Percentiles rank a stretch among this genome's conserved stretches.
These are phyloP conservation scores for Tipula lateralis DNA, from an alignment of 2,888 invertebrate genomes.

Conservation along the genomic window DNA sequence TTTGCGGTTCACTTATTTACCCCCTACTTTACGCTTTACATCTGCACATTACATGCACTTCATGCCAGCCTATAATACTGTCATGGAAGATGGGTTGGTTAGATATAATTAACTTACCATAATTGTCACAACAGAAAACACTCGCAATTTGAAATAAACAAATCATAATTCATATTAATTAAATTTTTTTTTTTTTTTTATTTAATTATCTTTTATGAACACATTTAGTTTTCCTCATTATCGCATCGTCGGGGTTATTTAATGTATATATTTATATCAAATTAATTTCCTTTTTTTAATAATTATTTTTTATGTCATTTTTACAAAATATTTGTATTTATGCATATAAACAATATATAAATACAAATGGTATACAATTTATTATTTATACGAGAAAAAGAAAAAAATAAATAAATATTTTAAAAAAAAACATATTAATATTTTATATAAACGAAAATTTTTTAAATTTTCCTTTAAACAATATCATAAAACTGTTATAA, in stretches of 20 bases:
- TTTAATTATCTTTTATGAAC: conserved; percentile 19
- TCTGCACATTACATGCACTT: too few relatives aligned
- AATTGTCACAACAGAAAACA: too few relatives aligned
- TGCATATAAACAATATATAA: not conserved
- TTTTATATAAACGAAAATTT: not conserved
- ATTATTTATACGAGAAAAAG: not conserved
- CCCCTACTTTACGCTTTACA: too few relatives aligned
- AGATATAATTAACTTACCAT: too few relatives aligned
- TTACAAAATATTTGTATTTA: not conserved
- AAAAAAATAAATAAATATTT: not conserved
- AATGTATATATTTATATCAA: not conserved
- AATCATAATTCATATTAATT: not conserved
- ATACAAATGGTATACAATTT: not conserved
- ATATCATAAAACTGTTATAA: not conserved
- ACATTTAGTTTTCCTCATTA: conserved; percentile 24
- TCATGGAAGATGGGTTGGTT: too few relatives aligned
- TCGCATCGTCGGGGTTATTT: not conserved
- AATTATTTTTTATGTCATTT: not conserved
- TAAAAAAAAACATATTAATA: not conserved
- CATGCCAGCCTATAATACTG: too few relatives aligned
- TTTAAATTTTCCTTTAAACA: not conserved
- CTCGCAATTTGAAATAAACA: not conserved
- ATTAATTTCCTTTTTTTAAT: not conserved
- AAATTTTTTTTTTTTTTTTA: not conserved
- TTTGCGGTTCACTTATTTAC: too few relatives aligned